Percentiles rank a stretch among this genome's conserved stretches.
Evolutionary conservation across 2,113 vertebrate genomes (phyloP).

Genomic region (Bothrops jararaca): DNA sequence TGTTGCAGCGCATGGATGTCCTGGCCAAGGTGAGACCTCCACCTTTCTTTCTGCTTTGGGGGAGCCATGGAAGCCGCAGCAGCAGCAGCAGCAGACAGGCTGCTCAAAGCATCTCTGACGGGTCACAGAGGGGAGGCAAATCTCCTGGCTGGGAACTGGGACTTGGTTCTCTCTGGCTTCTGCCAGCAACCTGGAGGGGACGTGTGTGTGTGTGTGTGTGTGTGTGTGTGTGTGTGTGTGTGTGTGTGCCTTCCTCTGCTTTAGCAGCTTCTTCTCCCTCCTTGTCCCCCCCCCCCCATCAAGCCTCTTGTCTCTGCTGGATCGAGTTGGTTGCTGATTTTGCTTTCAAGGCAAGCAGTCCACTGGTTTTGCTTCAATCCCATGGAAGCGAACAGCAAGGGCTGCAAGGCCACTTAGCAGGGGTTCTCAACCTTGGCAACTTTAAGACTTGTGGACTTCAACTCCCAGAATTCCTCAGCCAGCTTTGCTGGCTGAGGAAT

Average conservation of each 20-base stretch:
- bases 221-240: too few relatives aligned
- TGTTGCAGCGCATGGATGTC: conserved; percentile 84
- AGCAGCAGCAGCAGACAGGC: neutral
- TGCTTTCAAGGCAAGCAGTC: neutral
- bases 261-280: neutral
- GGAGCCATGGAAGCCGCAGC: too few relatives aligned
- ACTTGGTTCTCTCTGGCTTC: neutral
- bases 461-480: too few relatives aligned
- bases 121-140: too few relatives aligned
- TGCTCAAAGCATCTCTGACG: too few relatives aligned
- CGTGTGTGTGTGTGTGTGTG: neutral
- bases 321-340: neutral
- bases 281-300: too few relatives aligned
- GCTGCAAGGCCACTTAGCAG: neutral
- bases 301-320: neutral
- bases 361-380: neutral
- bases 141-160: too few relatives aligned
- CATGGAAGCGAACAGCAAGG: neutral
- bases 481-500: too few relatives aligned
- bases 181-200: neutral
- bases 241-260: too few relatives aligned
- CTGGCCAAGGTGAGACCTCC: conserved; percentile 76
- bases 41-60: neutral
- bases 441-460: too few relatives aligned
- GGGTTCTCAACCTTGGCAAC: too few relatives aligned